phyloP scores from a whole-genome alignment of 2,888 invertebrate species.

The Caenorhabditis wallacei region DNA sequence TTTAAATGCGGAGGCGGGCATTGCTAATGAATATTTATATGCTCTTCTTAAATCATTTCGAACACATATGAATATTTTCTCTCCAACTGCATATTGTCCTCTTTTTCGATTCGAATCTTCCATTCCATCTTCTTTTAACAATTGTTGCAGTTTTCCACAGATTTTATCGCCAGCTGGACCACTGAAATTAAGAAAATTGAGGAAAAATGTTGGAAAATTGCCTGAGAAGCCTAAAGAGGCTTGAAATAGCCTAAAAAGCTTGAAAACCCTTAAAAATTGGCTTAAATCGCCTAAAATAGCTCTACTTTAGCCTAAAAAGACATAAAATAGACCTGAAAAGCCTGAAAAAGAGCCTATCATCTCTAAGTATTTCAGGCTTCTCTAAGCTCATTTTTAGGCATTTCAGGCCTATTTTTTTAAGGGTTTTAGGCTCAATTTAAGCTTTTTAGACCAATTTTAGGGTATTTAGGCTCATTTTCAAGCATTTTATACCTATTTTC shows the following conservation, averaged over 20 bases:
- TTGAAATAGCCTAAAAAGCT: not conserved
- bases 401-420: no score
- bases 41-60: conserved; percentile 21
- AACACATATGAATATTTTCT: conserved; percentile 38
- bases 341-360: no score
- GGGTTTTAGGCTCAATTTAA: no score
- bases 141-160: conserved; percentile 7
- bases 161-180: conserved; percentile 31
- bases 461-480: no score
- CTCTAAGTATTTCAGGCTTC: no score
- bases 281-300: no score
- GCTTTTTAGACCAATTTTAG: no score
- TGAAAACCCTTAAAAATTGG: no score
- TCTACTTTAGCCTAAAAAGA: no score
- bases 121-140: conserved; percentile 36
- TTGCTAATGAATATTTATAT: conserved; percentile 23
- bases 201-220: not conserved
- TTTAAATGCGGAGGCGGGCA: conserved; percentile 43
- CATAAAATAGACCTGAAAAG: no score
- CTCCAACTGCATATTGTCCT: conserved; percentile 19
- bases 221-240: not conserved
- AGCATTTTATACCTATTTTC: no score
- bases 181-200: conserved; percentile 21
- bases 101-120: conserved; percentile 29
- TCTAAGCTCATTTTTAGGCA: no score